Percentiles rank a stretch among this genome's conserved stretches.
Conservation (phyloP, 1,140 invertebrate species). For the Littorina saxatilis region DNA sequence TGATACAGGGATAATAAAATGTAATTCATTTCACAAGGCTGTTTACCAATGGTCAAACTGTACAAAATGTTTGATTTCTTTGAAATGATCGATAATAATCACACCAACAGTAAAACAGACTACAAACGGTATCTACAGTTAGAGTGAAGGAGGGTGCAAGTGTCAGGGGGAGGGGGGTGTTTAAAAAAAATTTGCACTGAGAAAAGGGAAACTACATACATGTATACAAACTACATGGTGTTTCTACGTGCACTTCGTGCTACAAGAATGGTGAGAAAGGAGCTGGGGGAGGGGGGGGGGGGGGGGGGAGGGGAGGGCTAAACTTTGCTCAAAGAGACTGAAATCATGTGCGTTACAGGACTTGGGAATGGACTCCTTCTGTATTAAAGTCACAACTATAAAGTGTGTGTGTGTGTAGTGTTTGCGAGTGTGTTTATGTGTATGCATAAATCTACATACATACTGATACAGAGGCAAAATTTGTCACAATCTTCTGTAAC, state of each 20-base stretch:
- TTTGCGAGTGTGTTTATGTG: no score
- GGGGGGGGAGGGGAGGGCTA: background rate
- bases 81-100: background rate
- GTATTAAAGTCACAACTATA: no score
- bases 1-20: background rate
- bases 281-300: background rate
- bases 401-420: no score
- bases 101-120: slow-evolving; percentile 14
- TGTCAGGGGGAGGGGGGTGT: background rate
- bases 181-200: background rate
- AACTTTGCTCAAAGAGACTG: no score
- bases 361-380: no score
- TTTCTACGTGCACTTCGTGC: background rate
- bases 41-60: slow-evolving; percentile 2
- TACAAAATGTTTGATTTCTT: slow-evolving; percentile 16
- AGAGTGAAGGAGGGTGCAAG: background rate
- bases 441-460: no score
- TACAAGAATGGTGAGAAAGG: background rate
- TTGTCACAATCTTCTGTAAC: no score
- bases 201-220: background rate
- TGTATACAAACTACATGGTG: no score
- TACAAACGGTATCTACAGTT: background rate
- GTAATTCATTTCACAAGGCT: slow-evolving; percentile 26
- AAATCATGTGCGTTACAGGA: no score
- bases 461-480: no score